These are phyloP conservation scores for Xiphophorus couchianus DNA, from an alignment of 2,113 vertebrate genomes.

Conservation along the genomic window DNA sequence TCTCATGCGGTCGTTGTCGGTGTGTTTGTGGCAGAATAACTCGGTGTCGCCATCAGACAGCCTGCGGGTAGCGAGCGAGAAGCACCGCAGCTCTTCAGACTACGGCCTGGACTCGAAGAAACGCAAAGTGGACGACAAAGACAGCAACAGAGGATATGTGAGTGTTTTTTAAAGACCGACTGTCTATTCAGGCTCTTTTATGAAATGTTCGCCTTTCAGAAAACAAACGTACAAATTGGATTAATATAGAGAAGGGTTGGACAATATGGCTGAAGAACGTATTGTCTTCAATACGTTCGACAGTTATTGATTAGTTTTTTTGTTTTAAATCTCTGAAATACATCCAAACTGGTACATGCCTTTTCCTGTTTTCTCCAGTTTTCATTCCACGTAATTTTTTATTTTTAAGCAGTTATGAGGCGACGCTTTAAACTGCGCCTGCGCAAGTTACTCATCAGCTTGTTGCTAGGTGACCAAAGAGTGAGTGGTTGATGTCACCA, in stretches of 20 bases:
- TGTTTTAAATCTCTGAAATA: too few relatives aligned
- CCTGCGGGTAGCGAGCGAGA: slow-evolving; percentile 88
- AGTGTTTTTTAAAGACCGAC: slow-evolving; percentile 42
- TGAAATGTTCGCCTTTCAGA: not conserved
- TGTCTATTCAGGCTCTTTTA: not conserved
- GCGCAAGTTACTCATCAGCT: too few relatives aligned
- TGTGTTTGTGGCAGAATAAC: slow-evolving; percentile 86
- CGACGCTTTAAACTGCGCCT: too few relatives aligned
- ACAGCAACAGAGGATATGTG: slow-evolving; percentile 95
- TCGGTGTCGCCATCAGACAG: slow-evolving; percentile 95
- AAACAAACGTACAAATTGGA: not conserved
- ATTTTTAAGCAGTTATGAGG: too few relatives aligned
- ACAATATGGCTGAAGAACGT: too few relatives aligned
- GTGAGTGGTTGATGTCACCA: too few relatives aligned
- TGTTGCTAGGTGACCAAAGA: too few relatives aligned
- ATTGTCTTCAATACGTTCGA: too few relatives aligned
- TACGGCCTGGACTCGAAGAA: slow-evolving; percentile 93
- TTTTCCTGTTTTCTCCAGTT: too few relatives aligned
- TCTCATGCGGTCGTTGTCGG: slow-evolving; percentile 36
- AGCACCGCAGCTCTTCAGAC: slow-evolving; percentile 90
- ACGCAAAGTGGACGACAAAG: slow-evolving; percentile 94
- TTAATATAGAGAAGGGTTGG: not conserved
- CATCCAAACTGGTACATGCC: too few relatives aligned
- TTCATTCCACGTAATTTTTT: too few relatives aligned
- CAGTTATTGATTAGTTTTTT: too few relatives aligned